These are phyloP conservation scores for Anagrus nilaparvatae DNA, from an alignment of 1,140 invertebrate species.

Conservation along the genomic window DNA sequence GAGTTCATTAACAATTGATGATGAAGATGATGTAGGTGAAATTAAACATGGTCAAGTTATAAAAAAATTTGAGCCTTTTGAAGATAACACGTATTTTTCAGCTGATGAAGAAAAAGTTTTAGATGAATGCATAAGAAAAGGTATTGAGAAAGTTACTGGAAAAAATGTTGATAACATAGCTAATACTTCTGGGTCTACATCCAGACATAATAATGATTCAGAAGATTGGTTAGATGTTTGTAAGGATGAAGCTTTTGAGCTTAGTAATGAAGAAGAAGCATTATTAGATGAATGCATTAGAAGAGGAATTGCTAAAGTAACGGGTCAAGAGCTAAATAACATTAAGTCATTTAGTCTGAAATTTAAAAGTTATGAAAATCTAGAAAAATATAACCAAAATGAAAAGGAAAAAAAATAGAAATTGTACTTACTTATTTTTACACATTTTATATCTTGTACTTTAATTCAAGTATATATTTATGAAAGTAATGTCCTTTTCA, in stretches of 20 bases:
- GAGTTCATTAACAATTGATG: slow-evolving; percentile 69
- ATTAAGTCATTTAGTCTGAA: slow-evolving; percentile 14
- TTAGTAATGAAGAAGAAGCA: slow-evolving; percentile 34
- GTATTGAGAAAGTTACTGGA: slow-evolving; percentile 49
- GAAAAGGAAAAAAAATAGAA: too few relatives aligned
- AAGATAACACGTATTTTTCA: slow-evolving; percentile 12
- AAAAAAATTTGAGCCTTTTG: slow-evolving; percentile 17
- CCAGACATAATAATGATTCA: too few relatives aligned
- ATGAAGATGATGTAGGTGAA: slow-evolving; percentile 13
- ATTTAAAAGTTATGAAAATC: too few relatives aligned
- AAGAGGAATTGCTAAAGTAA: slow-evolving; percentile 13
- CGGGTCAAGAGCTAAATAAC: slow-evolving; percentile 11
- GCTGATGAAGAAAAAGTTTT: slow-evolving; percentile 60
- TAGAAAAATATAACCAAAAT: too few relatives aligned
- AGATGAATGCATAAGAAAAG: slow-evolving; percentile 67
- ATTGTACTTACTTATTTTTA: too few relatives aligned
- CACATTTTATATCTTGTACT: too few relatives aligned
- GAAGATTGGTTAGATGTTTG: too few relatives aligned
- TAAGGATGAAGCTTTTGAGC: slow-evolving; percentile 53
- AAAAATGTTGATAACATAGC: slow-evolving; percentile 14
- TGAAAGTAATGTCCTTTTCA: too few relatives aligned
- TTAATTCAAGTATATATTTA: too few relatives aligned
- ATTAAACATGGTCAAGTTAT: not conserved
- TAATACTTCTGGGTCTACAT: too few relatives aligned
- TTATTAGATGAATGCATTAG: slow-evolving; percentile 14